A percentile compares a stretch with the other conserved stretches of the same genome.
These are phyloP conservation scores for Rhingia campestris DNA, from an alignment of 2,888 invertebrate genomes.

Conservation along the genomic window DNA sequence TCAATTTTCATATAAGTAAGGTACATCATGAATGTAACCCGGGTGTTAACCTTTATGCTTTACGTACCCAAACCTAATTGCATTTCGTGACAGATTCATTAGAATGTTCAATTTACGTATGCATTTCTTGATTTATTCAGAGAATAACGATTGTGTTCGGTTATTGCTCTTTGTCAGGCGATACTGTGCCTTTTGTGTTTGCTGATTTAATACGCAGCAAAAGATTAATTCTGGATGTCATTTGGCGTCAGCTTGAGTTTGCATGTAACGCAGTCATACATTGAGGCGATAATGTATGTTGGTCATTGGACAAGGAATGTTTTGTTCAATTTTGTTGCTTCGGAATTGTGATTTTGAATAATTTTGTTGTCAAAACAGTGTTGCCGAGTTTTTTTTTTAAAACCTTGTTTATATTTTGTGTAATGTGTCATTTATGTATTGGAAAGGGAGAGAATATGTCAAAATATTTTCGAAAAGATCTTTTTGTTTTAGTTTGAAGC, in stretches of 20 bases:
- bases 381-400: too few species aligned
- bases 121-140: constrained; percentile 28
- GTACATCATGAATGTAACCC: background rate
- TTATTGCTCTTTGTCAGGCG: constrained; percentile 43
- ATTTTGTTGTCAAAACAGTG: too few species aligned
- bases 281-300: background rate
- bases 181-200: constrained; percentile 3
- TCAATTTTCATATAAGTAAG: too few species aligned
- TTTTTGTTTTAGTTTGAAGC: too few species aligned
- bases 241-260: background rate
- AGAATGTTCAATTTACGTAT: constrained; percentile 12
- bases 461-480: too few species aligned
- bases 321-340: background rate
- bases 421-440: too few species aligned
- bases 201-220: background rate
- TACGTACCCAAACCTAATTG: background rate
- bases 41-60: background rate
- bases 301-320: background rate
- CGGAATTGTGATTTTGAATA: background rate
- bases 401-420: too few species aligned
- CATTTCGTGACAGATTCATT: constrained; percentile 32
- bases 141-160: constrained; percentile 1
- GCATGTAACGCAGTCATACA: constrained; percentile 13
- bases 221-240: constrained; percentile 2
- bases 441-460: too few species aligned